Percentiles rank a stretch among this genome's conserved stretches.
These are phyloP conservation scores for Heliocidaris erythrogramma DNA, from an alignment of 35 echinoderm and acorn worm species.

Conservation along the genomic window DNA sequence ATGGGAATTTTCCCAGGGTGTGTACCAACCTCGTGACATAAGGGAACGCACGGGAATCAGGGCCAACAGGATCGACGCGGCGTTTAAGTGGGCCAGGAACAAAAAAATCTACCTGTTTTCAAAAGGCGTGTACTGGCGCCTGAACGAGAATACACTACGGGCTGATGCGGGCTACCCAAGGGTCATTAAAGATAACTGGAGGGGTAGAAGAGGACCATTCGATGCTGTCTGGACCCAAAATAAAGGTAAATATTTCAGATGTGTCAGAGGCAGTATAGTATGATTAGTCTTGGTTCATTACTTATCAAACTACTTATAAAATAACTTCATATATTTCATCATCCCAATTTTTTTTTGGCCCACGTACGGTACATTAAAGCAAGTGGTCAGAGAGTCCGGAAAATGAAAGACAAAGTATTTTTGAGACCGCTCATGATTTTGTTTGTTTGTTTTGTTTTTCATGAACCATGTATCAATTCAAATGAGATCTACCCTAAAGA, in stretches of 20 bases:
- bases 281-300: too few species aligned
- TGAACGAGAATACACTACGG: constrained; percentile 42
- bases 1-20: constrained; percentile 23
- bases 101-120: constrained; percentile 50
- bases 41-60: constrained; percentile 10
- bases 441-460: too few species aligned
- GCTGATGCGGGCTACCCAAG: constrained; percentile 41
- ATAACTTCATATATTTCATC: too few species aligned
- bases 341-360: too few species aligned
- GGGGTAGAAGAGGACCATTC: background rate
- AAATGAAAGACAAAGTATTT: too few species aligned
- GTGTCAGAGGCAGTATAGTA: too few species aligned
- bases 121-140: constrained; percentile 41
- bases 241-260: background rate
- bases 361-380: too few species aligned
- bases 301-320: too few species aligned
- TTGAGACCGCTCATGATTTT: too few species aligned
- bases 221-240: background rate
- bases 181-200: constrained; percentile 35
- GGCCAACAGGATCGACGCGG: constrained; percentile 20
- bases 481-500: too few species aligned
- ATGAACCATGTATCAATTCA: too few species aligned
- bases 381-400: too few species aligned
- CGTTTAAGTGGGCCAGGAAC: constrained; percentile 46
- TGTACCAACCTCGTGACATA: background rate